phyloP scores from a whole-genome alignment of 1,140 invertebrate species.

The Trachelipus rathkii region DNA sequence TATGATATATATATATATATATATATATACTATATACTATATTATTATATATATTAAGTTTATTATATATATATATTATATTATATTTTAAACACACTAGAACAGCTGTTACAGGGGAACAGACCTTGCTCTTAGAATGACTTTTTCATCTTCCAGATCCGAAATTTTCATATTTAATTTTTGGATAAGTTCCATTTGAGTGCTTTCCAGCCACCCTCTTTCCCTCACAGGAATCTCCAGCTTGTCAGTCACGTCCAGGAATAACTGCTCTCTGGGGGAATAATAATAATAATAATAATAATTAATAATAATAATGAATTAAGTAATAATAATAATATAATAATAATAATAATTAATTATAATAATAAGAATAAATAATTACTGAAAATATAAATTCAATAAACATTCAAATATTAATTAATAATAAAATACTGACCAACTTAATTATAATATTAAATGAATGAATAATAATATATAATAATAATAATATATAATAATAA shows the following conservation, averaged over 20 bases:
- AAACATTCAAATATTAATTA: not conserved
- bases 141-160: conserved; percentile 34
- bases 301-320: no score
- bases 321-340: not conserved
- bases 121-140: conserved; percentile 32
- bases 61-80: no score
- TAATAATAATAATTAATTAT: not conserved
- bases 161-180: conserved; percentile 28
- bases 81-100: no score
- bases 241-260: conserved; percentile 28
- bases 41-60: no score
- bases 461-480: no score
- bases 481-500: no score
- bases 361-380: no score
- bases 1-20: no score
- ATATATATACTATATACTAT: no score
- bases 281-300: no score
- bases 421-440: not conserved
- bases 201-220: conserved; percentile 33
- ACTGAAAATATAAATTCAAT: conserved; percentile 7
- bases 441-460: not conserved
- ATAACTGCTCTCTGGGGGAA: conserved; percentile 36
- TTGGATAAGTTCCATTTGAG: conserved; percentile 32
- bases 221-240: conserved; percentile 27
- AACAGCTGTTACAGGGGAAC: no score